These are phyloP conservation scores for Castor canadensis DNA, from an alignment of 2,113 vertebrate species.

Conservation along the genomic window DNA sequence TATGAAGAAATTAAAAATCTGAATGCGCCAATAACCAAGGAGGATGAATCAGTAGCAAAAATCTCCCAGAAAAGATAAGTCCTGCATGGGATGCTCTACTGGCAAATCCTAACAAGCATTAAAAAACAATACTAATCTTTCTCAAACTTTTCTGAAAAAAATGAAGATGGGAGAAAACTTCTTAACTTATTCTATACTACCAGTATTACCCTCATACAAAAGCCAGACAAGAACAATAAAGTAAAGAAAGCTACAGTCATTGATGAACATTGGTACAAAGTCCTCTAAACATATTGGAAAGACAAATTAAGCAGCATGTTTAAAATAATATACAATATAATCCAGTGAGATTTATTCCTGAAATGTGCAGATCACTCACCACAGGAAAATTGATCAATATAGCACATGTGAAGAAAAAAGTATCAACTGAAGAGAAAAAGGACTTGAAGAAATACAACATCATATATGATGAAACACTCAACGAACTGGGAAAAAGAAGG, in stretches of 20 bases:
- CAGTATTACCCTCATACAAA: too few species aligned
- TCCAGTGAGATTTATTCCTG: too few species aligned
- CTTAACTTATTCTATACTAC: background rate
- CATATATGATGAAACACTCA: background rate
- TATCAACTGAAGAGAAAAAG: too few species aligned
- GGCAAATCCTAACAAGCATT: background rate
- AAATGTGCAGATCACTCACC: background rate
- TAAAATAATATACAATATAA: too few species aligned
- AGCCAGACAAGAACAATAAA: too few species aligned
- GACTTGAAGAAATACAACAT: too few species aligned
- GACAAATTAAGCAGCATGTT: too few species aligned
- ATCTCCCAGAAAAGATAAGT: background rate
- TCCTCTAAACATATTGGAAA: too few species aligned
- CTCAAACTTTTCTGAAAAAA: too few species aligned
- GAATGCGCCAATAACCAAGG: background rate
- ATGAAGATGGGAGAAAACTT: too few species aligned
- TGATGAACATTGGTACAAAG: too few species aligned
- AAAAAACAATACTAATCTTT: background rate
- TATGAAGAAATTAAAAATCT: background rate
- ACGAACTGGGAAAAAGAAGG: background rate
- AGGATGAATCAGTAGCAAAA: background rate
- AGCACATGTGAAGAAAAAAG: background rate
- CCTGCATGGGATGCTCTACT: background rate
- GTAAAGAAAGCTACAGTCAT: too few species aligned
- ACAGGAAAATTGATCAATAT: background rate